Base-by-base conservation (phyloP, 2,113 vertebrate species). In the Poecilia latipinna region DNA sequence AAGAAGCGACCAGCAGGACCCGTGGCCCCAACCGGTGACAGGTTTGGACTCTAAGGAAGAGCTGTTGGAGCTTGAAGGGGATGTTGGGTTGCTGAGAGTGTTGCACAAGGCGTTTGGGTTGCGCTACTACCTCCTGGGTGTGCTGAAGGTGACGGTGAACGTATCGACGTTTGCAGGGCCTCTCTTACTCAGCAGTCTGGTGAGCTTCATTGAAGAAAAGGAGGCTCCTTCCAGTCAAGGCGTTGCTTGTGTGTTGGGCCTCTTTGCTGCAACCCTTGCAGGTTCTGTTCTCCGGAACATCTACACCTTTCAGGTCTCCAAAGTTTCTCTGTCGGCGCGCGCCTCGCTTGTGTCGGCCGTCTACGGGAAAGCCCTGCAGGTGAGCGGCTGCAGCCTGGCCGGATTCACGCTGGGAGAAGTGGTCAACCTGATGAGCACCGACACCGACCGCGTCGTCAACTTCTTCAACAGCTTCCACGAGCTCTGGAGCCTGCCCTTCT, bases 341-440 rank as follows among this genome's bases (percentile, higher is more conserved):
- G 94, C 95, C 0, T 90, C 96, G 0, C 44, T 98, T 17, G 89
- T 99, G 77, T 96, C 94, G 0, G 85, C 95, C 61, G 89, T 99
- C 42, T 99, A 99, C 61, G 85, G 69, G 66, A 99, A 99, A 89
- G 88, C 95, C 22, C 82, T 99, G 65, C 90, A 82, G 3, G 95
- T 97, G 19, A 93, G 95, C 24, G 80, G 95, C 65, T 84, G 89
- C 33, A 94, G 95, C 57, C 92, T 98, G 63, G 70, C 91, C 0
- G 35, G 61, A 29, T 95, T 95, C 85, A 90, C 95, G 0, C 69
- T 94, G 2, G 98, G 98, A 0, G 97, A 98, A 80, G 95, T 96
- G 51, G 94, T 99, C 75, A 99, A 99, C 92, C 91, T 97, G 12
- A 96, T 99, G 94, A 98, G 97, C 92, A 96, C 95, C 0, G 98